Evolutionary conservation across 92 coral and sea anemone genomes (phyloP).

Genomic region (Muricea muricata): DNA sequence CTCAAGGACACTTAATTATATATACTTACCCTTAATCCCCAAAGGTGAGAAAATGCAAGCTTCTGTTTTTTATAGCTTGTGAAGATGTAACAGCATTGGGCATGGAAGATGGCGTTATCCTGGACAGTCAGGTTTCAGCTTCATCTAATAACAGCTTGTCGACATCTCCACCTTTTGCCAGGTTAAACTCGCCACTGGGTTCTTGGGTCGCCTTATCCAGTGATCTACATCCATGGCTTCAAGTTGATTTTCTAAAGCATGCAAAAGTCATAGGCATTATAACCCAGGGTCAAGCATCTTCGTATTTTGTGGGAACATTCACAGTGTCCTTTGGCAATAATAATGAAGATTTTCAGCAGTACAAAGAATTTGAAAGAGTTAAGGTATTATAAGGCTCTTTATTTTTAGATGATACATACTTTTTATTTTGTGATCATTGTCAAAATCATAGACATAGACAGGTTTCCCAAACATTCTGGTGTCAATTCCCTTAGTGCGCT

Average conservation of each 20-base stretch:
- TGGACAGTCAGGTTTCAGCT: neutral
- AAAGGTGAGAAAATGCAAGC: too few species aligned
- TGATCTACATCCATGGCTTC: constrained; percentile 52
- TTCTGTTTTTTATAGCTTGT: neutral
- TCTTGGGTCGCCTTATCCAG: neutral
- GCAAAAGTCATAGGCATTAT: constrained; percentile 59
- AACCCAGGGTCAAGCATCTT: constrained; percentile 52
- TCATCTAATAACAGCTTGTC: neutral
- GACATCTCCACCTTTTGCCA: neutral
- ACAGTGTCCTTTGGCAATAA: neutral
- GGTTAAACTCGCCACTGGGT: neutral
- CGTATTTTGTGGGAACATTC: constrained; percentile 41
- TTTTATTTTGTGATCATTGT: too few species aligned
- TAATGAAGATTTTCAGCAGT: neutral
- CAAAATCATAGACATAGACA: too few species aligned
- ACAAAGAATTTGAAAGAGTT: neutral
- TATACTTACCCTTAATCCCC: too few species aligned
- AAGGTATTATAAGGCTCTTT: too few species aligned
- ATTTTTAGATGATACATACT: too few species aligned
- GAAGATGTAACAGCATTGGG: neutral
- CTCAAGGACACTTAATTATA: too few species aligned
- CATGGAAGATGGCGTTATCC: neutral
- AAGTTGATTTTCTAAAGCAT: constrained; percentile 64
- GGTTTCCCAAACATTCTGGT: too few species aligned
- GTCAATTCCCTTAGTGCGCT: too few species aligned